Percentiles rank a stretch among this genome's conserved stretches.
These are phyloP conservation scores for Pelodytes ibericus DNA, from an alignment of 2,797 vertebrate genomes.

Conservation along the genomic window DNA sequence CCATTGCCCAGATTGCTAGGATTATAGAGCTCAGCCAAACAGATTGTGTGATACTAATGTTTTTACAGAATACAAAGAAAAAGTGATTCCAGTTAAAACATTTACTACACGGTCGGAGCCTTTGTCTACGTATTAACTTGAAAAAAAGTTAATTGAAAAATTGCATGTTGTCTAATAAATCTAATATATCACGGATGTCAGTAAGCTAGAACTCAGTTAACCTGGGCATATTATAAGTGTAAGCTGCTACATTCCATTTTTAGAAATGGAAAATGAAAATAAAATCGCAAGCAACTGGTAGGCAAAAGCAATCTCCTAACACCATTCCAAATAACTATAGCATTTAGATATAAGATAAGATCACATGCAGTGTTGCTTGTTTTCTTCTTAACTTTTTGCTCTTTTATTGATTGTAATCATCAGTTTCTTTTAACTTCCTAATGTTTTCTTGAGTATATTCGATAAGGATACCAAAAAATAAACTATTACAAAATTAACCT, in stretches of 20 bases:
- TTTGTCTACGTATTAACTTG: too few species aligned
- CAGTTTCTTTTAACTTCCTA: slow-evolving; percentile 33
- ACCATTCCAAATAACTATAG: slow-evolving; percentile 36
- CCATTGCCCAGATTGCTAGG: too few species aligned
- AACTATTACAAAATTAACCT: too few species aligned
- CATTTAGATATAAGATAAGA: slow-evolving; percentile 48
- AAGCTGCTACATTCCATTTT: slow-evolving; percentile 7
- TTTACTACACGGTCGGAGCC: too few species aligned
- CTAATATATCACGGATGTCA: neutral
- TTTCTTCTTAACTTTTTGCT: slow-evolving; percentile 47
- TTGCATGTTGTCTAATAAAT: too few species aligned
- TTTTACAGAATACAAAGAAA: too few species aligned
- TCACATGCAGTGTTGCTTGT: slow-evolving; percentile 37
- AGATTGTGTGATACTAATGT: too few species aligned
- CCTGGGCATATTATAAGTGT: neutral
- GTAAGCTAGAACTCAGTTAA: slow-evolving; percentile 2
- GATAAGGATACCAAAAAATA: neutral
- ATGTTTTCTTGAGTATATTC: slow-evolving; percentile 17
- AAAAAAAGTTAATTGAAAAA: too few species aligned
- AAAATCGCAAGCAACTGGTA: slow-evolving; percentile 7
- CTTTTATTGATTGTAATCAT: slow-evolving; percentile 42
- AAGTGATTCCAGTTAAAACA: too few species aligned
- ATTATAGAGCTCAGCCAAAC: too few species aligned
- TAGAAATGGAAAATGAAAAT: neutral
- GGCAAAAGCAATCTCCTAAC: slow-evolving; percentile 37